Percentiles rank a stretch among this genome's conserved stretches.
Evolutionary conservation across 30 jellyfish, hydroid and myxozoan genomes (phyloP).

Genomic region (Turritopsis rubra): DNA sequence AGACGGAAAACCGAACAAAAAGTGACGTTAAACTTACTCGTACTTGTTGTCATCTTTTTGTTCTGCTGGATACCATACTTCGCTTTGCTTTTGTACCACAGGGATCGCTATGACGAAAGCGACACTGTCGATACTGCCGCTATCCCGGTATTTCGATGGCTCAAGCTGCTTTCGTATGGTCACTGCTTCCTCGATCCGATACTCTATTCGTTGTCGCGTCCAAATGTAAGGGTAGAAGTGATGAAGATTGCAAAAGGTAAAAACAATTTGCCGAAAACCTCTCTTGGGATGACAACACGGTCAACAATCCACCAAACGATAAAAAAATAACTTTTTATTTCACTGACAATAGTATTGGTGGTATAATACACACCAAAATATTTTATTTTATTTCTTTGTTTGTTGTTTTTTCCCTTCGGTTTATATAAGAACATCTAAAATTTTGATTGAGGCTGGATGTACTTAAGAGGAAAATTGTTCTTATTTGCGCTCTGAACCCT

Average conservation of each 20-base stretch:
- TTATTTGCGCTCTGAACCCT: too few relatives aligned
- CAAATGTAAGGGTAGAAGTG: slow-evolving; percentile 6
- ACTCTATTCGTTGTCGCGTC: slow-evolving; percentile 15
- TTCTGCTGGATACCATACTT: slow-evolving; percentile 21
- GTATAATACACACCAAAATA: too few relatives aligned
- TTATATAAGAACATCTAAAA: not conserved
- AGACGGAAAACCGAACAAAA: slow-evolving; percentile 6
- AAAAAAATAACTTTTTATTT: too few relatives aligned
- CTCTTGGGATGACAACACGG: not conserved
- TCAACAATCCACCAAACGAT: not conserved
- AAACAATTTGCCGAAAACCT: not conserved
- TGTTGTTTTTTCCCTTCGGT: too few relatives aligned
- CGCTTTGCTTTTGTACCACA: not conserved
- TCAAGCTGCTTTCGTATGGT: slow-evolving; percentile 15
- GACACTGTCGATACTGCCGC: not conserved
- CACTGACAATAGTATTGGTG: too few relatives aligned
- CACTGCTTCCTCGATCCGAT: slow-evolving; percentile 25
- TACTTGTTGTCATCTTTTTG: not conserved
- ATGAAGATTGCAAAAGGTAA: not conserved
- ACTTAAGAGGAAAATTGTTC: too few relatives aligned
- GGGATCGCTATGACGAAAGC: not conserved
- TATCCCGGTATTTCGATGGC: not conserved
- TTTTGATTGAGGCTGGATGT: too few relatives aligned
- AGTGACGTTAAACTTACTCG: slow-evolving; percentile 17
- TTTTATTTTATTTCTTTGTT: too few relatives aligned